Evolutionary conservation across 2,888 invertebrate genomes (phyloP), one percentile per base, ranked within the genome.

Genomic region (Cremastinae sp.): DNA sequence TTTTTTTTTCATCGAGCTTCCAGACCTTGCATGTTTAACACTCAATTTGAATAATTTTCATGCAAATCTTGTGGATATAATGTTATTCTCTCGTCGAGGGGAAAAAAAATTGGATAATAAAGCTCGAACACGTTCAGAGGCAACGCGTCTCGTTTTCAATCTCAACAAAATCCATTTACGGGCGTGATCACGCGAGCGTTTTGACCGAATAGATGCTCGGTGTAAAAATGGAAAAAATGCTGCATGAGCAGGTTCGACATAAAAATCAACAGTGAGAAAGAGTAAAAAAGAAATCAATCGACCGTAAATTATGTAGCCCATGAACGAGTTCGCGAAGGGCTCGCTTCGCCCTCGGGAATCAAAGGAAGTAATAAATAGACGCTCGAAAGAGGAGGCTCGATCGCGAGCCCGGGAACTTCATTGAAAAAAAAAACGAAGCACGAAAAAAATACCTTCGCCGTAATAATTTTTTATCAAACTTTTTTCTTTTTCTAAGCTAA

Each of bases 361-460:
- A 34, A 20, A 54, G 64, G 61, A 61, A 69, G 69, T 73, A 65
- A 76, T 76, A 76, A 76, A 76, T 73, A 68, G 69, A 65, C 34
- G 56, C 76, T 16, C 34, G 8, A 14, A 73, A 20, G 34, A 62
- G 69, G 64, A 28, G 73, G 62, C 64, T 53, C 43, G 53, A 38
- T 69, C 59, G 34, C 53, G 61, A 75, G 70, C 54, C 36, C 61
- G 71, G 59, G 36, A 64, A 22, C 51, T 61, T 34, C 51, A 65
- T 28, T 28, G 5, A 28, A 28, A 28, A 3, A 61, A 72, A 64
- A 38, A 59, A 61, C 22, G 18, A 36, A 22, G 59, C 49, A 51
- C 41, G 64, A 72, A 43, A 45, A 58, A 62, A 22, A 12, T 28
- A 14, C 34, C 16, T 51, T 51, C 16, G 22, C 53, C 54, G 54